Base-by-base conservation (phyloP, 2,113 vertebrate genomes). In the Benthochromis sp. region DNA sequence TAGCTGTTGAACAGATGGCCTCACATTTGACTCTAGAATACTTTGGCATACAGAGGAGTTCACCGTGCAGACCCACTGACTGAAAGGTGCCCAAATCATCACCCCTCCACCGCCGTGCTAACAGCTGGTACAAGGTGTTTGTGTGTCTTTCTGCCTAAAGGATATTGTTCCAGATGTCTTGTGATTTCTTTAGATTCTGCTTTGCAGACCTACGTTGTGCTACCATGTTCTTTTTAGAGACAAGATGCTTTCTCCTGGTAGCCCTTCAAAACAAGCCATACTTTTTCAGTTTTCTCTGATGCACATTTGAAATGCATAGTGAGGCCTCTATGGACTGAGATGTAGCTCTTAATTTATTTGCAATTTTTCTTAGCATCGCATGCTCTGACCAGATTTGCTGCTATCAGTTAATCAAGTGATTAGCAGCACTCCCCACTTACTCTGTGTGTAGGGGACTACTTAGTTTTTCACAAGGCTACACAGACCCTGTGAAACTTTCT, bases 181-280 rank as follows among this genome's bases (percentile, higher is more conserved):
- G n/a, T 24, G 66, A 24, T 71, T 71, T 71, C 36, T 43, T 71
- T 24, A 27, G 38, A 71, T 71, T 16, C n/a, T 14, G 8, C 36
- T 43, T 24, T 43, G n/a, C 38, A 43, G 38, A 16, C 8, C 2
- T 43, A 71, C 43, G n/a, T 6, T 12, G 66, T 16, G n/a, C 66
- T 43, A 13, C 38, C 66, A 71, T 1, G 8, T 43, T 71, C 21
- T 43, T 71, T 24, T 71, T 71, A 43, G n/a, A 71, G 7, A 1
- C 8, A 43, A 71, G 7, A 43, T 40, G 36, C 8, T 71, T 71
- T 71, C 36, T 71, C 8, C 36, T 71, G 66, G n/a, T 24, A 71
- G 21, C 66, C 38, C 13, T 71, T 66, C 10, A 38, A 66, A 71
- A 71, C 36, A 43, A 71, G n/a, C 66, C n/a, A 71, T 71, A 71